These are phyloP conservation scores for Leptinotarsa undecemlineata DNA, from an alignment of 1,140 invertebrate species.

Conservation along the genomic window DNA sequence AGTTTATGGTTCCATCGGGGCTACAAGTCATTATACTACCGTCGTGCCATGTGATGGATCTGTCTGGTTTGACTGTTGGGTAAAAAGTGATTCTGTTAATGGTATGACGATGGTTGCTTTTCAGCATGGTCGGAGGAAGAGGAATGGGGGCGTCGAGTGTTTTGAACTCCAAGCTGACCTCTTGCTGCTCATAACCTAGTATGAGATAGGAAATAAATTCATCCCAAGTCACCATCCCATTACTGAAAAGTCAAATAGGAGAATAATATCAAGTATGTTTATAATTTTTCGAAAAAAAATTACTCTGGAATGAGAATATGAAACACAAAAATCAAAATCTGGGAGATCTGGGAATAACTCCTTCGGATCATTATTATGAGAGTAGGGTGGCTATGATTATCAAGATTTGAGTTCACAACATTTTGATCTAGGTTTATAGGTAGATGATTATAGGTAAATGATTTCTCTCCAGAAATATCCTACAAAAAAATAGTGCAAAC, in stretches of 20 bases:
- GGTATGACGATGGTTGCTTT: conserved; percentile 64
- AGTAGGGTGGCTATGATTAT: no score
- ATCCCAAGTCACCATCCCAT: conserved; percentile 67
- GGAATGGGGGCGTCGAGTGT: conserved; percentile 65
- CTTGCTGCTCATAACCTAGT: conserved; percentile 66
- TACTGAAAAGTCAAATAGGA: conserved; percentile 40
- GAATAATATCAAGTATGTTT: no score
- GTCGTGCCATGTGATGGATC: conserved; percentile 59
- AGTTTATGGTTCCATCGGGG: conserved; percentile 70
- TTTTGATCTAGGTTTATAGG: no score
- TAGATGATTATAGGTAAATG: no score
- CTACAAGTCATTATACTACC: conserved; percentile 70
- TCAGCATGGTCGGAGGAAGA: conserved; percentile 59
- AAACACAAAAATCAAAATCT: no score
- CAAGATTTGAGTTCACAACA: no score
- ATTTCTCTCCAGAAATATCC: no score
- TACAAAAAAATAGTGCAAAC: no score
- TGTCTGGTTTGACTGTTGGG: conserved; percentile 53
- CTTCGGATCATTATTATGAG: no score
- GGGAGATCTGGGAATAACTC: no score
- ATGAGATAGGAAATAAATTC: conserved; percentile 70
- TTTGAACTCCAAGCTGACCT: conserved; percentile 54
- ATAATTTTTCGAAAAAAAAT: no score
- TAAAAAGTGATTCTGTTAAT: conserved; percentile 65
- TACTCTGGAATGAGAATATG: no score